Base-by-base conservation (phyloP, 2,888 invertebrate genomes). In the Oxystoma pomonae region DNA sequence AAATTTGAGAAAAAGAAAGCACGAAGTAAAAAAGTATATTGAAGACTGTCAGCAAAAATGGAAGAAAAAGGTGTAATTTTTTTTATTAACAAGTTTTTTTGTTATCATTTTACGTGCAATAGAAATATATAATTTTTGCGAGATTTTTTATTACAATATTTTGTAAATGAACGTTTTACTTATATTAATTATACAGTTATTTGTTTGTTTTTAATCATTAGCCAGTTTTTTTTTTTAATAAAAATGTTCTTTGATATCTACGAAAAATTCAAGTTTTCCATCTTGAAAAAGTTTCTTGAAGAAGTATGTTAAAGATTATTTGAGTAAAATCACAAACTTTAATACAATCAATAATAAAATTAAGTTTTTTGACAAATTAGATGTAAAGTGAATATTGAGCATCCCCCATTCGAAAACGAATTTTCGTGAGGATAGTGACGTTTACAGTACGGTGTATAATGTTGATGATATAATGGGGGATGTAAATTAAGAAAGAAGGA, bases 41-140 rank as follows among this genome's bases (percentile, higher is more conserved):
- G 65, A 67, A n/a, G 35, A 60, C 3, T 72, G 71, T 55, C 70
- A 72, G 57, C 64, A 66, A 17, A 65, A 63, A 19, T 58, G 72
- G 49, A 72, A 70, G 35, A 62, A 18, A 16, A 67, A 64, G 52
- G 57, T 62, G 12, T 35, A 35, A 35, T 35, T 35, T 35, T 35
- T 35, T 35, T 12, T n/a, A n/a, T n/a, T n/a, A n/a, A n/a, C n/a
- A n/a, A n/a, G n/a, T n/a, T n/a, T n/a, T n/a, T n/a, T n/a, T n/a
- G n/a, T n/a, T n/a, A n/a, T n/a, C n/a, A n/a, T n/a, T n/a, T n/a
- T n/a, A n/a, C n/a, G n/a, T n/a, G n/a, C n/a, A n/a, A n/a, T n/a
- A n/a, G n/a, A n/a, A n/a, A n/a, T n/a, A n/a, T n/a, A n/a, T n/a
- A n/a, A n/a, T n/a, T n/a, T n/a, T n/a, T n/a, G n/a, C n/a, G n/a